phyloP scores from a whole-genome alignment of 2,797 vertebrate genomes.

The Protosalanx chinensis region DNA sequence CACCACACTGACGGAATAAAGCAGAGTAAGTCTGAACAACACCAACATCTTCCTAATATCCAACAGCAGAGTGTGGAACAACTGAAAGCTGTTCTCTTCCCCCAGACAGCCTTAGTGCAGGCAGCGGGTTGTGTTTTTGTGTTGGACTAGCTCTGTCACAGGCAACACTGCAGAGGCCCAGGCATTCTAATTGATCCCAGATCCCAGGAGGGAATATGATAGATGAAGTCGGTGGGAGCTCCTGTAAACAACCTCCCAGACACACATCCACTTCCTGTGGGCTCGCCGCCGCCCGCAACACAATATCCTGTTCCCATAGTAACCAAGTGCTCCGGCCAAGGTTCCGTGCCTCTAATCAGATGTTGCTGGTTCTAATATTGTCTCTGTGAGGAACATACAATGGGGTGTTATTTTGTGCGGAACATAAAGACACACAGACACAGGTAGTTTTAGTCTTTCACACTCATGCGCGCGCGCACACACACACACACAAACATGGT shows the following conservation, averaged over 20 bases:
- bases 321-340: conserved; percentile 39
- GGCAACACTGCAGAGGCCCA: neutral
- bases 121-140: no score
- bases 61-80: no score
- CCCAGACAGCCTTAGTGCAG: no score
- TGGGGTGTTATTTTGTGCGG: neutral
- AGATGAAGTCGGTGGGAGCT: conserved; percentile 16
- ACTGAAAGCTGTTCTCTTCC: no score
- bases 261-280: conserved; percentile 54
- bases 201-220: conserved; percentile 4
- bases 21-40: no score
- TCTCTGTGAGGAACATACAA: neutral
- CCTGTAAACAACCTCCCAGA: conserved; percentile 38
- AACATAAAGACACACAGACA: neutral
- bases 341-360: conserved; percentile 45
- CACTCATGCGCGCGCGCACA: conserved; percentile 5
- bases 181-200: conserved; percentile 3
- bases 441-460: neutral
- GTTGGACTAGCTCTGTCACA: neutral
- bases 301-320: conserved; percentile 57
- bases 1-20: no score
- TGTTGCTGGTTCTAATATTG: conserved; percentile 37
- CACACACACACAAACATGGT: conserved; percentile 10
- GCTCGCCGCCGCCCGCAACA: conserved; percentile 28
- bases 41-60: no score